phyloP scores from a whole-genome alignment of 2,888 invertebrate species.

The Minunthozetes semirufus region DNA sequence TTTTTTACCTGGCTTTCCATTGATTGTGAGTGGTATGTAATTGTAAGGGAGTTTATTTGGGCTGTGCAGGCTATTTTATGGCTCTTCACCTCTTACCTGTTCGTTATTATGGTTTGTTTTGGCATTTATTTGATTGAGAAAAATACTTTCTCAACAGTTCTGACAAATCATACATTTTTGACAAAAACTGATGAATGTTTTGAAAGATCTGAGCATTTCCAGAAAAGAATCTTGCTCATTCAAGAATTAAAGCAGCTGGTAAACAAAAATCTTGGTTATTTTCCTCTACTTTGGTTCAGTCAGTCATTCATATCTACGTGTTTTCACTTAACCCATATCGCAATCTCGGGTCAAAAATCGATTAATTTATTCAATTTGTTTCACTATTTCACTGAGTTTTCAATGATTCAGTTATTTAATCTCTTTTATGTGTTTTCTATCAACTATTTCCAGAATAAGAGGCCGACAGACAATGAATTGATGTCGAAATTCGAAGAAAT shows the following conservation, averaged over 20 bases:
- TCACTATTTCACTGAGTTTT: neutral
- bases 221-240: neutral
- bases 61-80: too few species aligned
- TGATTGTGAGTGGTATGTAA: too few species aligned
- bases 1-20: too few species aligned
- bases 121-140: too few species aligned
- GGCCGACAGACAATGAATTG: neutral
- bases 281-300: slow-evolving; percentile 27
- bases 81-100: too few species aligned
- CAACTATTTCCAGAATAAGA: neutral
- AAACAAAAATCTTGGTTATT: neutral
- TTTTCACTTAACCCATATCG: neutral
- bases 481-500: neutral
- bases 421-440: neutral
- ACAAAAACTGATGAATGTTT: too few species aligned
- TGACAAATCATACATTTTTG: too few species aligned
- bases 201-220: neutral
- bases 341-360: neutral
- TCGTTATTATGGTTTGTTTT: too few species aligned
- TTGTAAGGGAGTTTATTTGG: too few species aligned
- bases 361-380: neutral
- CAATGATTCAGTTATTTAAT: neutral
- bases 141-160: too few species aligned
- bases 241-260: neutral
- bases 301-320: slow-evolving; percentile 12